A percentile compares a stretch with the other conserved stretches of the same genome.
phyloP scores from a whole-genome alignment of 2,797 vertebrate genomes.

The Podarcis lilfordi region DNA sequence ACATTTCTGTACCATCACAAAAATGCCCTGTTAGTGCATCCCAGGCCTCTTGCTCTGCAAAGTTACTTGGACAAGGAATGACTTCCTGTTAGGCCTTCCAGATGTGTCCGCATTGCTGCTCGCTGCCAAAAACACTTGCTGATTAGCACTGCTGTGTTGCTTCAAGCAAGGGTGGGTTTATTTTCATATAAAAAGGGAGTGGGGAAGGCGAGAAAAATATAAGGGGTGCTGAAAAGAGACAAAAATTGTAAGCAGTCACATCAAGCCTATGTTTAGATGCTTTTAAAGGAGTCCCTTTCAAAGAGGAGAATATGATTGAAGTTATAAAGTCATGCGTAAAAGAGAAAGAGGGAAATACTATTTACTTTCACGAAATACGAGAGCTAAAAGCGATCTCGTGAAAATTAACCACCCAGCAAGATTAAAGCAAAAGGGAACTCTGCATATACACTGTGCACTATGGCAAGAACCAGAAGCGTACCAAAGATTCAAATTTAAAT shows the following conservation, averaged over 20 bases:
- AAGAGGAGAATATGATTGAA: neutral
- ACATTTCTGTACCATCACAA: neutral
- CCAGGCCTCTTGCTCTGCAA: neutral
- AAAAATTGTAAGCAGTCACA: conserved; percentile 46
- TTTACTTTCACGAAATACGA: neutral
- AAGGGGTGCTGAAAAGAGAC: conserved; percentile 50
- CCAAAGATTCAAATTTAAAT: neutral
- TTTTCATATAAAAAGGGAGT: conserved; percentile 36
- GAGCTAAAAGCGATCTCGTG: neutral
- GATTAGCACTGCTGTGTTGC: conserved; percentile 48
- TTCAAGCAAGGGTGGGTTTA: conserved; percentile 48
- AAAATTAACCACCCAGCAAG: neutral
- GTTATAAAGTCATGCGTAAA: neutral
- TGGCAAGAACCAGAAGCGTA: neutral
- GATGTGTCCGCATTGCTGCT: conserved; percentile 24
- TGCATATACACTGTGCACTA: neutral
- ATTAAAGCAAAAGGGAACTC: neutral
- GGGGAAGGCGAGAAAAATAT: conserved; percentile 20
- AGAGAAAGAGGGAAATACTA: neutral
- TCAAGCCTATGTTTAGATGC: conserved; percentile 45
- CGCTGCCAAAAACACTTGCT: conserved; percentile 52
- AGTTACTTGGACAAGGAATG: conserved; percentile 27
- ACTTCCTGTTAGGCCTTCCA: conserved; percentile 39
- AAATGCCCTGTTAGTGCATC: neutral
- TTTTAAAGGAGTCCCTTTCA: neutral